A percentile compares a stretch with the other conserved stretches of the same genome.
Evolutionary conservation across 1,140 invertebrate genomes (phyloP).

Genomic region (Penaeus indicus): DNA sequence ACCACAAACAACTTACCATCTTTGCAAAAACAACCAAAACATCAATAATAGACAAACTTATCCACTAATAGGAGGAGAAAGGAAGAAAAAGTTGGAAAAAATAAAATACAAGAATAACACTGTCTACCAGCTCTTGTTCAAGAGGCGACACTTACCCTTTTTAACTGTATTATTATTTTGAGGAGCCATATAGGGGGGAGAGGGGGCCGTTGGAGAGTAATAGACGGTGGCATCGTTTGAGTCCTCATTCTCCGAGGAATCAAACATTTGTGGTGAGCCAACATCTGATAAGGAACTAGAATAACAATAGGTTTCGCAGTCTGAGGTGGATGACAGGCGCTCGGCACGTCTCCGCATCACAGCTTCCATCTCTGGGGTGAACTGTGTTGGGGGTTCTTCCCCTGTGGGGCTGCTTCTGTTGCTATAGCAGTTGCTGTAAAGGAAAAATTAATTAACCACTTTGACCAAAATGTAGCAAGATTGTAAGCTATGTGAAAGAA

Average conservation of each 20-base stretch:
- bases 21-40: not conserved
- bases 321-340: conserved; percentile 46
- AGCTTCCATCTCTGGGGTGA: conserved; percentile 63
- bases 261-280: conserved; percentile 50
- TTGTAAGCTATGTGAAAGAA: no score
- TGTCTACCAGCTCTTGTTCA: no score
- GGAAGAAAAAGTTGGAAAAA: no score
- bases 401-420: conserved; percentile 51
- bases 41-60: no score
- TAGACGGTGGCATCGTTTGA: conserved; percentile 58
- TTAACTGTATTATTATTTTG: conserved; percentile 16
- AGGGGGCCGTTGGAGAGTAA: conserved; percentile 43
- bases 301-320: conserved; percentile 37
- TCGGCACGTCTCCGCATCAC: conserved; percentile 58
- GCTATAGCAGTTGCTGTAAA: conserved; percentile 48
- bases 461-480: no score
- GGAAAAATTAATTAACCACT: no score
- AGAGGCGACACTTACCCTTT: conserved; percentile 29
- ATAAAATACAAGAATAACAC: no score
- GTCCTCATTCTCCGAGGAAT: conserved; percentile 55
- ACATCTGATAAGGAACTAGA: conserved; percentile 33
- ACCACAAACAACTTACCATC: no score
- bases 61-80: no score
- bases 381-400: conserved; percentile 55
- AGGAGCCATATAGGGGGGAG: conserved; percentile 25